phyloP scores from a whole-genome alignment of 2,888 invertebrate genomes.

The Ceraclea dissimilis region DNA sequence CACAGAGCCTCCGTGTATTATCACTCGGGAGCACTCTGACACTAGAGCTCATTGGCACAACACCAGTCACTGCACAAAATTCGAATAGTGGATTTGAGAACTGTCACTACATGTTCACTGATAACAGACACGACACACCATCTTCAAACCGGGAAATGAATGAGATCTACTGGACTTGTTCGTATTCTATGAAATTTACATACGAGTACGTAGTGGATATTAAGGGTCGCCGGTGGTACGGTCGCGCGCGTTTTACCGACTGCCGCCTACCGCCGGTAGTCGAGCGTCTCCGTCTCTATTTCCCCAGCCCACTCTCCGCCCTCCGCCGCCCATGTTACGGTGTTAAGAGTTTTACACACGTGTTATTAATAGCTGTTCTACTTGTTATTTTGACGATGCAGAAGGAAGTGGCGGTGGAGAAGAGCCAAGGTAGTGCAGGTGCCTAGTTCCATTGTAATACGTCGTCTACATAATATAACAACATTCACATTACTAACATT shows the following conservation, averaged over 20 bases:
- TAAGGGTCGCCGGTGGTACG: constrained; percentile 2
- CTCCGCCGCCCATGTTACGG: constrained; percentile 28
- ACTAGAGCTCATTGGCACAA: constrained; percentile 16
- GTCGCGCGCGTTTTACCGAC: constrained; percentile 31
- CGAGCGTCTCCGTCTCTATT: not conserved
- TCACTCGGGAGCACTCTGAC: constrained; percentile 2
- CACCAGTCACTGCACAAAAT: not conserved
- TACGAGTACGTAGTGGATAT: not conserved
- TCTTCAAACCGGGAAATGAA: not conserved
- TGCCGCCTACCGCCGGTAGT: constrained; percentile 14
- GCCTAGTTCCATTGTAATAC: constrained; percentile 8
- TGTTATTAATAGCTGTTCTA: constrained; percentile 26
- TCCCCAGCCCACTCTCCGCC: constrained; percentile 16
- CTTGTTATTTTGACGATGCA: constrained; percentile 25
- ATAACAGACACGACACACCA: not conserved
- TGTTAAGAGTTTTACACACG: constrained; percentile 23
- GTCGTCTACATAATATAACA: not conserved
- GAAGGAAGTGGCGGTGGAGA: constrained; percentile 17
- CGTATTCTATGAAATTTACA: not conserved
- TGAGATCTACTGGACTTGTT: not conserved
- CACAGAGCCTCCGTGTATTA: constrained; percentile 12
- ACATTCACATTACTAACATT: no score
- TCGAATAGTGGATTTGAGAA: not conserved
- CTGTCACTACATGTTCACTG: constrained; percentile 1
- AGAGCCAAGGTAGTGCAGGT: constrained; percentile 20